Base-by-base conservation (phyloP, 2,888 invertebrate genomes). In the Ptychoptera contaminata region DNA sequence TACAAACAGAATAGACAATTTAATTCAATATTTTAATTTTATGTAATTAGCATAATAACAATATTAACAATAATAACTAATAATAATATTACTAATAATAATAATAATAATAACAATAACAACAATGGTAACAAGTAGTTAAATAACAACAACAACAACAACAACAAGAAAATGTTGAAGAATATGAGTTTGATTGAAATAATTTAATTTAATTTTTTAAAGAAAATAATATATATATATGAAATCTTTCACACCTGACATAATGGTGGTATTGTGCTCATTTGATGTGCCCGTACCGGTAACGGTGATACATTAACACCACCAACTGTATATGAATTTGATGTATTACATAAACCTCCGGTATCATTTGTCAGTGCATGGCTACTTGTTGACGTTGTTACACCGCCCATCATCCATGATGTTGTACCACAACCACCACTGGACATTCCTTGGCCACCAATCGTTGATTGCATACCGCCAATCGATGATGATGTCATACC, bases 321-420 rank as follows among this genome's bases (percentile, higher is more conserved):
- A 32, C 45, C 16, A 34, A 32, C 31, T 15, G 43, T 44, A 32
- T 46, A 31, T 15, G 47, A 38, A 47, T 54, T 47, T 54, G 54
- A 46, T 54, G 57, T 50, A 54, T 29, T 15, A 14, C 36, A n/a
- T 31, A 56, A 44, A 64, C 59, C 56, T 64, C 59, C 56, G 55
- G 67, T 57, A 64, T 69, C 62, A 51, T 63, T 62, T 58, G 69
- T 62, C 52, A 79, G 65, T 48, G 75, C 79, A 67, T 79, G 79
- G 57, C 75, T 79, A 53, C 78, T 79, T 50, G 78, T 75, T 58
- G 79, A 79, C 30, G 40, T 30, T 40, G 40, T 12, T 55, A 73
- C 73, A 65, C 65, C 51, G 40, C 58, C 35, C 42, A 31, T 48
- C 37, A 46, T 48, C 32, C 45, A 47, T 37, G 45, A 37, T 44